Conservation (phyloP, 1,140 invertebrate genomes). For the Platorchestia sp. region DNA sequence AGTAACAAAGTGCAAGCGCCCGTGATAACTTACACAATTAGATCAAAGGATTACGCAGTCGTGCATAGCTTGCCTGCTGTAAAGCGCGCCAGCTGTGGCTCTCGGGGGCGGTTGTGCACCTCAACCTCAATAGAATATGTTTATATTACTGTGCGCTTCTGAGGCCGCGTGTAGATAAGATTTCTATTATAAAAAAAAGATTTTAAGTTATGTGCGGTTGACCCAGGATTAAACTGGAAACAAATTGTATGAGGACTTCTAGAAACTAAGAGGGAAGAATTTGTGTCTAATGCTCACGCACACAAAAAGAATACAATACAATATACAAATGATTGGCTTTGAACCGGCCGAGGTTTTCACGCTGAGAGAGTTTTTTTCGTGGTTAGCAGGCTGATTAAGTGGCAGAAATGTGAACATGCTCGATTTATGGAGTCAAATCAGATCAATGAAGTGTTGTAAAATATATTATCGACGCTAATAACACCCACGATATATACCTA, state of each 20-base stretch:
- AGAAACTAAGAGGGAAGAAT: not conserved
- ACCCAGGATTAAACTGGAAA: not conserved
- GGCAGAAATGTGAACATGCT: no score
- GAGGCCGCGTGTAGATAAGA: not conserved
- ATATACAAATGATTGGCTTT: not conserved
- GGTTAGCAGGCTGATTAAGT: not conserved
- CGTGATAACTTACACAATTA: slow-evolving; percentile 1
- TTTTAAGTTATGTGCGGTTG: not conserved
- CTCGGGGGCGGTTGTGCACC: not conserved
- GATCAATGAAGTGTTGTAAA: no score
- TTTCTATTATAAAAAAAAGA: not conserved
- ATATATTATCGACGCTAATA: no score
- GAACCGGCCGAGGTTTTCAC: not conserved
- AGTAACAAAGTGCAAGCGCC: not conserved
- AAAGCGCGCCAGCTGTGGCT: not conserved
- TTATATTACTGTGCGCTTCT: not conserved
- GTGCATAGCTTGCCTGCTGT: not conserved
- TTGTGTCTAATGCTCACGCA: not conserved
- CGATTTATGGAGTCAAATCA: no score
- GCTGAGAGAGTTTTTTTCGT: not conserved
- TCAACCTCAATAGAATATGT: not conserved
- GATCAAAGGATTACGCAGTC: not conserved
- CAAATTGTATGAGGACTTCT: not conserved
- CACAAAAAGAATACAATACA: not conserved
- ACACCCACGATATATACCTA: no score